Evolutionary conservation across 2,888 invertebrate species (phyloP), one percentile per base, ranked within the genome.

Genomic region (Autographa pulchrina): DNA sequence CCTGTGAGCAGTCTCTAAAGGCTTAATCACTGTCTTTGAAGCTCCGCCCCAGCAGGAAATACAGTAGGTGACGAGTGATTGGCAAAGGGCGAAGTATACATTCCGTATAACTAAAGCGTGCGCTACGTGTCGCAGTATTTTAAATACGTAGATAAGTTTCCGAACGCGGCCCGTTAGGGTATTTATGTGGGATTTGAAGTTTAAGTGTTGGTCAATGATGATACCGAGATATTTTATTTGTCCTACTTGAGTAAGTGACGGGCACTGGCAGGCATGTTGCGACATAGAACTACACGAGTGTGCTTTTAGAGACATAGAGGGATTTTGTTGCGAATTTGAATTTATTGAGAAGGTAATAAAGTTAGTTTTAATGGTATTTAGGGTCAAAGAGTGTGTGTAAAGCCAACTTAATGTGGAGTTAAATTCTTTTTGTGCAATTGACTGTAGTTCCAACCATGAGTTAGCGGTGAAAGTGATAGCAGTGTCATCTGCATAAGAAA

Each of bases 401-500:
- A 68, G 38, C 62, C 68, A 68, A 11, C 38, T 41, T 9, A 25
- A 16, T 25, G 62, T 58, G 11, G 43, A 25, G 18, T 63, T 9
- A 31, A 68, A 62, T 25, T 63, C 62, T 4, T 9, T 9, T 16
- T 68, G 54, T 4, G 68, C 62, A 35, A 25, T 41, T 3, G 14
- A 25, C 20, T 68, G 31, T 3, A 20, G 25, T 61, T 68, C 68
- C 20, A 16, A 5, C 56, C 62, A 62, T 14, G 16, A 20, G 20
- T 58, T 43, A 16, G 61, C 68, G 25, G 6, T n/a, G 18, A 68
- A 56, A 48, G 62, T 54, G 0, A 68, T 38, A 8, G 62, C 68
- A 9, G 68, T 68, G 48, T 75, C 69, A 54, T 70, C 70, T 32
- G 72, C 75, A 32, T 35, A 74, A 5, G 54, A 62, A 2, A 68